phyloP scores from a whole-genome alignment of 2,888 invertebrate genomes.

The Sesamia inferens region DNA sequence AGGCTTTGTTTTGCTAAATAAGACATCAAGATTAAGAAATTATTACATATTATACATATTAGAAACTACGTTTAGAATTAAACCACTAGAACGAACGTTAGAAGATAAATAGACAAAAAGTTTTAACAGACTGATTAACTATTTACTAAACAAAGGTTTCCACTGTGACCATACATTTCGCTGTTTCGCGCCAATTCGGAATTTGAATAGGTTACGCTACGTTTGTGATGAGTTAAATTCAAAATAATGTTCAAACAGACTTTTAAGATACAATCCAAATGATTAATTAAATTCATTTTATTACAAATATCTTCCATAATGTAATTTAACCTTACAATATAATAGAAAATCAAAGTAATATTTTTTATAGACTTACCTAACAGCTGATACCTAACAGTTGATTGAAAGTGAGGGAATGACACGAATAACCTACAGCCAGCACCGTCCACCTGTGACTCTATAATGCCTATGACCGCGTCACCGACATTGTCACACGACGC shows the following conservation, averaged over 20 bases:
- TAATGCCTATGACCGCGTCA: constrained; percentile 68
- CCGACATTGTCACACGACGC: constrained; percentile 67
- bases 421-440: constrained; percentile 65
- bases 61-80: not conserved
- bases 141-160: not conserved
- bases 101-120: not conserved
- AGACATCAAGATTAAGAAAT: not conserved
- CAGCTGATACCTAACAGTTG: constrained; percentile 22
- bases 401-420: constrained; percentile 33
- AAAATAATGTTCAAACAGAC: not conserved
- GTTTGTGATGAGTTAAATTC: not conserved
- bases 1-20: not conserved
- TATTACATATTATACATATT: too few species aligned
- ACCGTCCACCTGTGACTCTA: constrained; percentile 67
- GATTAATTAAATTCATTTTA: not conserved
- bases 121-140: not conserved
- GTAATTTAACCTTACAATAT: not conserved
- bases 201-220: not conserved
- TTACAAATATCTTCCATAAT: not conserved
- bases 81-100: not conserved
- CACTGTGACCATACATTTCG: not conserved
- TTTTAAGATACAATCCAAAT: not conserved
- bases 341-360: not conserved
- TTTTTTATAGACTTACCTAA: constrained; percentile 37
- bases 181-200: not conserved